These are phyloP conservation scores for Leucopsar rothschildi DNA, from an alignment of 2,113 vertebrate species.

Conservation along the genomic window DNA sequence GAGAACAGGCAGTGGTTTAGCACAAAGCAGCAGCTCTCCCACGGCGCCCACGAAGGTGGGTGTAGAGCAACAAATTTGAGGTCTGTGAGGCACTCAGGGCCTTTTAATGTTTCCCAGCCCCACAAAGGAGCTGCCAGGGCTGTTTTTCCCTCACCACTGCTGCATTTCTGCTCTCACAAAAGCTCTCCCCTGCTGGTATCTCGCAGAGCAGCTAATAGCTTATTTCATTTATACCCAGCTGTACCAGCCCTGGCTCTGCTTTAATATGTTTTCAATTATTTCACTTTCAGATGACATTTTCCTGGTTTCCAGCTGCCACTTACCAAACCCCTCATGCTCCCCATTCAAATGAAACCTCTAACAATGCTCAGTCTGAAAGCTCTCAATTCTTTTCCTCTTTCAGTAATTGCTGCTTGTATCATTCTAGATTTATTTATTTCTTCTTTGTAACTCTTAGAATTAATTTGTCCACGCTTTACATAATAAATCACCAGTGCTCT, in stretches of 20 bases:
- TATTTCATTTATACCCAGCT: background rate
- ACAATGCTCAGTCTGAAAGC: background rate
- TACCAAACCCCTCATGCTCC: background rate
- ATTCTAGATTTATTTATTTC: background rate
- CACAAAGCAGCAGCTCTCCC: background rate
- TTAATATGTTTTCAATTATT: constrained; percentile 6
- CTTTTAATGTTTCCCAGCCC: background rate
- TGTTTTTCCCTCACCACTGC: background rate
- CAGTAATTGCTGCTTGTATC: background rate
- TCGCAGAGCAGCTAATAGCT: background rate
- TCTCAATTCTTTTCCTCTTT: background rate
- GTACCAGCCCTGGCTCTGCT: background rate
- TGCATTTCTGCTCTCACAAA: background rate
- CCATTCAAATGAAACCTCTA: background rate
- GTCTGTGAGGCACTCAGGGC: background rate
- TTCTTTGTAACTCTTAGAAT: background rate
- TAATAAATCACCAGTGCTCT: background rate
- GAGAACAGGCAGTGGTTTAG: background rate
- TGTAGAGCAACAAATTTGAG: background rate
- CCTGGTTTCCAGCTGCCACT: background rate
- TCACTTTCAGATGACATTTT: background rate
- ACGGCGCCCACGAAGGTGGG: background rate
- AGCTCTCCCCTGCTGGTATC: background rate
- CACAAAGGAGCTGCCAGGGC: background rate
- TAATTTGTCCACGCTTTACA: background rate